These are phyloP conservation scores for Sterna hirundo DNA, from an alignment of 2,113 vertebrate genomes.

Conservation along the genomic window DNA sequence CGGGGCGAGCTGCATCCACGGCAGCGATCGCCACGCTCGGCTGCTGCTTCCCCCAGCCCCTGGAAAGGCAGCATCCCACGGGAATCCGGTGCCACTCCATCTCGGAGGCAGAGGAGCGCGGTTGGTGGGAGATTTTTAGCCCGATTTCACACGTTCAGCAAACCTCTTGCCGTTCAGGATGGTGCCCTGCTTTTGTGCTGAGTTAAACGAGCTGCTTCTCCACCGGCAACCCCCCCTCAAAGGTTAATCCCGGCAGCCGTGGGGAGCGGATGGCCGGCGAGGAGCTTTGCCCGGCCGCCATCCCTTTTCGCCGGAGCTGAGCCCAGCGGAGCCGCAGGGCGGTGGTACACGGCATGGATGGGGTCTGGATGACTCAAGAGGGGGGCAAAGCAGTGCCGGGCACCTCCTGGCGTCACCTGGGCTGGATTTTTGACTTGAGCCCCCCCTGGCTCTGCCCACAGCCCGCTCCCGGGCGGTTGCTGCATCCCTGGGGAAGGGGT, in stretches of 20 bases:
- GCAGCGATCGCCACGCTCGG: fast-evolving
- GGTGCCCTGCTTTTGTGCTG: not conserved
- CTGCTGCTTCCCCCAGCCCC: not conserved
- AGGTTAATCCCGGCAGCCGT: not conserved
- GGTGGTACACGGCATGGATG: fast-evolving
- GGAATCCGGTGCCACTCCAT: not conserved
- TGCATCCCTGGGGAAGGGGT: not conserved
- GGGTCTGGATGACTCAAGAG: not conserved
- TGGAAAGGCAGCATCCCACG: fast-evolving
- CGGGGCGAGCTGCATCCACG: fast-evolving
- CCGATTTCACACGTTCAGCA: not conserved
- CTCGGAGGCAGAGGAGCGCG: not conserved
- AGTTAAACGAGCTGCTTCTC: not conserved
- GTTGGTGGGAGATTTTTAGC: not conserved
- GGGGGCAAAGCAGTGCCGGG: fast-evolving
- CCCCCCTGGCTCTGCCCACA: not conserved
- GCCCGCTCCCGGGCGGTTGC: fast-evolving
- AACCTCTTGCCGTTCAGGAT: not conserved
- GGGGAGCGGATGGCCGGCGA: fast-evolving
- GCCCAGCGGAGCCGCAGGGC: fast-evolving
- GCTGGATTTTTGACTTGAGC: not conserved
- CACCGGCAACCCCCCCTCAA: fast-evolving
- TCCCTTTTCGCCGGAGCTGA: not conserved
- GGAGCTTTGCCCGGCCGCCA: not conserved
- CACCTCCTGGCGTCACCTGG: fast-evolving